Percentiles rank a stretch among this genome's conserved stretches.
Conservation (phyloP, 2,888 invertebrate genomes). For the Enchytraeus crypticus region DNA sequence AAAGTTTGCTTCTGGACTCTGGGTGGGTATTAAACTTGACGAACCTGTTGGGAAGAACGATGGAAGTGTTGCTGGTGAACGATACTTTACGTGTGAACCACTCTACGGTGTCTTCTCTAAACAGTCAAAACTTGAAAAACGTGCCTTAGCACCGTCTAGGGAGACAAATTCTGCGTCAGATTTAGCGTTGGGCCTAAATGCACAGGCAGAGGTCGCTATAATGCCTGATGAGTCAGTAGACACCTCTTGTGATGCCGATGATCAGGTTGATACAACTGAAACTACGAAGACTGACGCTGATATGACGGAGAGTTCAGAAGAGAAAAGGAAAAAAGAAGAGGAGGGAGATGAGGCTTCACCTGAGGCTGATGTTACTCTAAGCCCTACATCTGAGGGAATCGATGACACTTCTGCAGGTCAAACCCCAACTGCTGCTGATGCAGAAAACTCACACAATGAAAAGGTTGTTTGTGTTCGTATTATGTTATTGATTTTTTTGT, state of each 20-base stretch:
- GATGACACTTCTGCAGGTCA: no score
- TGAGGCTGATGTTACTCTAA: not conserved
- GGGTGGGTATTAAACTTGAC: conserved; percentile 48
- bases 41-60: conserved; percentile 49
- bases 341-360: not conserved
- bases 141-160: no score
- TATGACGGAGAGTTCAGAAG: not conserved
- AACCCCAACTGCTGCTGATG: no score
- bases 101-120: conserved; percentile 48
- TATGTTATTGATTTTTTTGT: no score
- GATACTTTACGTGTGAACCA: conserved; percentile 48
- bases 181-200: no score
- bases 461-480: no score
- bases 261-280: not conserved
- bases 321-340: not conserved
- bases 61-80: conserved; percentile 45
- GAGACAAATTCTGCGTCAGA: no score
- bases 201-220: no score
- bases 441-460: no score
- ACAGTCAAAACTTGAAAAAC: conserved; percentile 72
- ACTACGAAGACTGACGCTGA: not conserved
- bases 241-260: no score
- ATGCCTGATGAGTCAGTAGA: no score
- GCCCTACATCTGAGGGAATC: not conserved
- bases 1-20: conserved; percentile 47